phyloP scores from a whole-genome alignment of 92 coral and sea anemone species.

The Metridium senile region DNA sequence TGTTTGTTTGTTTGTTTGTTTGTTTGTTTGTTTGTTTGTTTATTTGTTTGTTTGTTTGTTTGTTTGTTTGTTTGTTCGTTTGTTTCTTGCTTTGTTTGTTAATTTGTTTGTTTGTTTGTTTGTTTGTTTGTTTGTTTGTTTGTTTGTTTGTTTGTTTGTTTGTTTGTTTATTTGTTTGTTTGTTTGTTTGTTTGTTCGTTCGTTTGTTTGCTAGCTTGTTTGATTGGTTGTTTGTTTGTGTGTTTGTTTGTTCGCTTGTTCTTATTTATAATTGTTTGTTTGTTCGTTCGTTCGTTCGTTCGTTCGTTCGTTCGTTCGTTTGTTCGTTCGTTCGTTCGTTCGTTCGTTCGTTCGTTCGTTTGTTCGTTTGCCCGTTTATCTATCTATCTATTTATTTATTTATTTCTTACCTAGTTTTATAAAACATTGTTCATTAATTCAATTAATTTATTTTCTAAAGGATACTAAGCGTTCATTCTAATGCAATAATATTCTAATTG shows the following conservation, averaged over 20 bases:
- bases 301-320: constrained; percentile 5
- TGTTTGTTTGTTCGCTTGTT: not conserved
- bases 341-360: not conserved
- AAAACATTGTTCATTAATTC: not conserved
- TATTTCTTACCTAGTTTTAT: not conserved
- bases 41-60: not conserved
- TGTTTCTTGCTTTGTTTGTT: not conserved
- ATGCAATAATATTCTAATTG: too few species aligned
- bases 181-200: not conserved
- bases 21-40: not conserved
- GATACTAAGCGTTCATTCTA: too few species aligned
- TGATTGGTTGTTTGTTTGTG: too few species aligned
- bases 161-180: not conserved
- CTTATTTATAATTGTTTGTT: not conserved
- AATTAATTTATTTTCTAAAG: too few species aligned
- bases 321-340: not conserved
- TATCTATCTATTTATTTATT: not conserved
- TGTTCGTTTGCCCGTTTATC: not conserved
- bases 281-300: not conserved
- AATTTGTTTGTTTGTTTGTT: not conserved
- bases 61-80: not conserved
- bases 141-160: not conserved
- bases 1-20: not conserved
- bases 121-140: not conserved
- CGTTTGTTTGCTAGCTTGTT: not conserved